These are phyloP conservation scores for Campylomormyrus numenius DNA, from an alignment of 2,113 vertebrate genomes.

Conservation along the genomic window DNA sequence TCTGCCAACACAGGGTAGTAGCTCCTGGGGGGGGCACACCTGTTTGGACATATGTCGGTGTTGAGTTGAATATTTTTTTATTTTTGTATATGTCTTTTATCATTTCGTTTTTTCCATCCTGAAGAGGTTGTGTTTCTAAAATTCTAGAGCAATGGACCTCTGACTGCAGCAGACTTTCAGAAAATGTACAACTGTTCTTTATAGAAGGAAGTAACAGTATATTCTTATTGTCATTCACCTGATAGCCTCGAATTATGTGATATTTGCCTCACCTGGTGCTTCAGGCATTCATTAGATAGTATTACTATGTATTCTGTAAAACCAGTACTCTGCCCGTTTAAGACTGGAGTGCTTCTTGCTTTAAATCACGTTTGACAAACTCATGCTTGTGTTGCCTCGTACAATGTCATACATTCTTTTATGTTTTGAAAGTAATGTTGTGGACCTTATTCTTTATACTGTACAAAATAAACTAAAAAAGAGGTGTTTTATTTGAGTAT, in stretches of 20 bases:
- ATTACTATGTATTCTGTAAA: not conserved
- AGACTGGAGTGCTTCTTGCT: not conserved
- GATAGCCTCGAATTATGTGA: not conserved
- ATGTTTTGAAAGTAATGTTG: not conserved
- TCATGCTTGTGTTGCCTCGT: not conserved
- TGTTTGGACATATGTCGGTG: not conserved
- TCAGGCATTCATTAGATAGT: not conserved
- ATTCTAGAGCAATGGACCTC: not conserved
- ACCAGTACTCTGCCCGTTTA: not conserved
- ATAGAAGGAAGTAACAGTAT: not conserved
- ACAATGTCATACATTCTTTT: not conserved
- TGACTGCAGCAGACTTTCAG: not conserved
- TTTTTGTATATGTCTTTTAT: not conserved
- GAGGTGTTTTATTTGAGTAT: not conserved
- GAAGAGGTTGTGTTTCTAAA: not conserved
- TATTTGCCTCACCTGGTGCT: not conserved
- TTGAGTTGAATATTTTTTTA: not conserved
- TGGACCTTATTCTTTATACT: not conserved
- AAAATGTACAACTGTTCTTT: not conserved
- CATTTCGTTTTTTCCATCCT: not conserved
- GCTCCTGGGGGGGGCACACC: not conserved
- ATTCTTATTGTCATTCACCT: not conserved
- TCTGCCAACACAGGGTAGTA: not conserved
- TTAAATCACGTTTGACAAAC: not conserved
- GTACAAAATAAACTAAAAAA: not conserved